Conservation (phyloP, 2,113 vertebrate species). For the Octodon degus region DNA sequence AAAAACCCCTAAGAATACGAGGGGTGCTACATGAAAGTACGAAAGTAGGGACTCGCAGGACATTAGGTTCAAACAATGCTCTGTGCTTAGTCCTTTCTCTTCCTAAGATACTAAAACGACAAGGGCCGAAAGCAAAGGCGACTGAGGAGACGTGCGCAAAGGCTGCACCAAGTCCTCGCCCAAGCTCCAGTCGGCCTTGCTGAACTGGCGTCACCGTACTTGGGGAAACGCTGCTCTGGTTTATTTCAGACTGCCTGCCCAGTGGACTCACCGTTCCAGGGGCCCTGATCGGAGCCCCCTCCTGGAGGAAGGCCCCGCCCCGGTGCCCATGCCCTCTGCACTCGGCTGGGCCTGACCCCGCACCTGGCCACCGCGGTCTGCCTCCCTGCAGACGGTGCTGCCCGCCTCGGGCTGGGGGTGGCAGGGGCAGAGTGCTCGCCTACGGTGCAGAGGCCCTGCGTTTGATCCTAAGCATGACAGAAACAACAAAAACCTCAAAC, state of each 20-base stretch:
- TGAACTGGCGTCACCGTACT: neutral
- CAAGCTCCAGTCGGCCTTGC: neutral
- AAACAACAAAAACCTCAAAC: neutral
- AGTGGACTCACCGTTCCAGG: neutral
- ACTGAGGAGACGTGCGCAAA: fast-evolving
- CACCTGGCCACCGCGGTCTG: neutral
- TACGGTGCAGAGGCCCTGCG: neutral
- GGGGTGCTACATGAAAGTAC: neutral
- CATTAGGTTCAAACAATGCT: neutral
- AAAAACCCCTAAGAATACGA: neutral
- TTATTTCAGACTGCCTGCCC: neutral
- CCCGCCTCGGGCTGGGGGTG: too few relatives aligned
- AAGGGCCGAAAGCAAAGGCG: fast-evolving
- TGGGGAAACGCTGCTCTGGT: neutral
- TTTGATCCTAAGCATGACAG: neutral
- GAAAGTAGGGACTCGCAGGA: neutral
- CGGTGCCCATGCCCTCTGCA: neutral
- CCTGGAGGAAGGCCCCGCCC: neutral
- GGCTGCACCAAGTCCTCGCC: fast-evolving
- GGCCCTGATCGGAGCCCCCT: neutral
- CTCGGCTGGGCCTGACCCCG: neutral
- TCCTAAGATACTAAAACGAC: neutral
- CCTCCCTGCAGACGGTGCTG: neutral
- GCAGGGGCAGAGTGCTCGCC: neutral
- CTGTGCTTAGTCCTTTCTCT: neutral